Base-by-base conservation (phyloP, 2,797 vertebrate species). In the Diceros bicornis region DNA sequence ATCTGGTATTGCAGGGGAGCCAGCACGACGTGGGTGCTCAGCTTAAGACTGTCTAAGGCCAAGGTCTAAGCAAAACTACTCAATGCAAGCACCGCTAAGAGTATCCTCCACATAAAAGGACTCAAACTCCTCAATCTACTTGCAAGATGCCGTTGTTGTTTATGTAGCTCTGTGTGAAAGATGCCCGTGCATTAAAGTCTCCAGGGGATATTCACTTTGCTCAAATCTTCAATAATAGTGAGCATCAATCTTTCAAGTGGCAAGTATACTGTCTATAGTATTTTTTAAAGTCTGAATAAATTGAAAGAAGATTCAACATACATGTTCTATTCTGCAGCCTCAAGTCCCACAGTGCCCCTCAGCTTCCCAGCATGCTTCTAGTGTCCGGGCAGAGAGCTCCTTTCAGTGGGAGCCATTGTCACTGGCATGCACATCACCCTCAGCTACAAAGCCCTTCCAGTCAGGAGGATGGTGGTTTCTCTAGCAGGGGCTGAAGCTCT, bases 241-340 rank as follows among this genome's bases (percentile, higher is more conserved):
- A 16, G 7, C 55, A 64, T 25, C 17, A 20, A 17, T 17, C 7
- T 94, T 78, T 62, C 64, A 68, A 74, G 66, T 32, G 20, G 20
- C 37, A 52, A 75, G 20, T 14, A 50, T 6, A 6, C 32, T 20
- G 12, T 16, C 23, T 59, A 20, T 6, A n/a, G 55, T 18, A 52
- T 62, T 77, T 90, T 77, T 57, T 0, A 55, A 93, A 71, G 21
- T 71, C 41, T 71, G 18, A 86, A 50, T 59, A 82, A 86, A 61
- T 14, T 29, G 37, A 77, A 92, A 89, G 74, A 77, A 89, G 82
- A 69, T 52, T 74, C 78, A 77, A n/a, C 3, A 25, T 27, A n/a
- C 9, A 47, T 3, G 1, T 69, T 91, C 41, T 52, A 21, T 64
- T 20, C 74, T 66, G 21, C 6, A 78, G 18, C 64, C 64, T 72